Conservation (phyloP, 2,888 invertebrate species). For the Ischnura elegans region DNA sequence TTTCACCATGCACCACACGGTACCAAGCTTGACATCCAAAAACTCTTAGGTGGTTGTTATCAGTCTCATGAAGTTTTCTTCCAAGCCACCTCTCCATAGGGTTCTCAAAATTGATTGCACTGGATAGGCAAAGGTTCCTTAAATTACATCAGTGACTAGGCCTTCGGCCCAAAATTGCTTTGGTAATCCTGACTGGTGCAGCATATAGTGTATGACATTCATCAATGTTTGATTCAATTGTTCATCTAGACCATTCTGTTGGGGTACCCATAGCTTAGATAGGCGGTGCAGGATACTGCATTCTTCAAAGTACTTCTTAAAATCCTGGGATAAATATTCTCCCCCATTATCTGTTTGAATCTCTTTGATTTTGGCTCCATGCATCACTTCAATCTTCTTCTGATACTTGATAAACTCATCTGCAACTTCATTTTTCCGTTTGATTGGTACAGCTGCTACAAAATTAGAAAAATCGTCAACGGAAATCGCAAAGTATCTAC, state of each 20-base stretch:
- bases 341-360: neutral
- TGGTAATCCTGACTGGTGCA: neutral
- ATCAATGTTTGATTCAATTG: neutral
- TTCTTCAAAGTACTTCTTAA: neutral
- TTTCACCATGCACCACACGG: neutral
- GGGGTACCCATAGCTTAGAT: neutral
- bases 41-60: neutral
- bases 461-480: neutral
- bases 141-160: neutral
- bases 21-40: neutral
- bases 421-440: neutral
- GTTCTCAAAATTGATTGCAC: constrained; percentile 2
- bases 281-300: neutral
- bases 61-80: neutral
- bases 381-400: neutral
- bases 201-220: neutral
- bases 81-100: neutral
- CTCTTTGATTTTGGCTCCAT: neutral
- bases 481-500: neutral
- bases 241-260: neutral
- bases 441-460: neutral
- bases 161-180: neutral
- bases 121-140: neutral
- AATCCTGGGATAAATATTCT: neutral
- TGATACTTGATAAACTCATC: neutral